Evolutionary conservation across 2,888 invertebrate species (phyloP).

Genomic region (Desoria tigrina): DNA sequence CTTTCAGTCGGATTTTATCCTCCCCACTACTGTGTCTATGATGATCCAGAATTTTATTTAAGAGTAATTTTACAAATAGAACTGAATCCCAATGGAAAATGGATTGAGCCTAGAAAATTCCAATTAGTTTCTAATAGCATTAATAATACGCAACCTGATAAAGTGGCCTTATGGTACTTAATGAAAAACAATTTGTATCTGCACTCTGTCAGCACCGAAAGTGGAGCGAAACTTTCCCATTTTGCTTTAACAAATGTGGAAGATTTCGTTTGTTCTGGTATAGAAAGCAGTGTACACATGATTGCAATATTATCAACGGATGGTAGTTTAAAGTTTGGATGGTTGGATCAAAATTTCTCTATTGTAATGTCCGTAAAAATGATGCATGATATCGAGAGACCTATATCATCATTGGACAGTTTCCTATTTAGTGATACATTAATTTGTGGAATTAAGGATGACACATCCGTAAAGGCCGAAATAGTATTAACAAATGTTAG

Average conservation of each 20-base stretch:
- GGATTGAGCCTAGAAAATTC: slow-evolving; percentile 48
- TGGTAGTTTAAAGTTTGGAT: slow-evolving; percentile 42
- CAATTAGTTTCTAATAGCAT: slow-evolving; percentile 17
- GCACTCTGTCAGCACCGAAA: slow-evolving; percentile 40
- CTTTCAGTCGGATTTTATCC: slow-evolving; percentile 51
- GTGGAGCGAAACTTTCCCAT: slow-evolving; percentile 40
- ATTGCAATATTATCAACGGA: slow-evolving; percentile 34
- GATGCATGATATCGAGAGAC: slow-evolving; percentile 24
- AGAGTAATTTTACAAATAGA: slow-evolving; percentile 45
- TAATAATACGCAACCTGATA: background rate
- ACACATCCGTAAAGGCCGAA: slow-evolving; percentile 26
- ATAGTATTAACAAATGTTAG: slow-evolving; percentile 38
- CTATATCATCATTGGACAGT: slow-evolving; percentile 27
- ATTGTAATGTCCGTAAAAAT: slow-evolving; percentile 24
- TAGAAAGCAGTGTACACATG: slow-evolving; percentile 19
- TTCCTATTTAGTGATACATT: slow-evolving; percentile 43
- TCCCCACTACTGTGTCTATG: slow-evolving; percentile 52
- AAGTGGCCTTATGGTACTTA: slow-evolving; percentile 39
- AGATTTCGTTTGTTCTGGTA: slow-evolving; percentile 44
- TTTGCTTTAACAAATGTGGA: slow-evolving; percentile 41
- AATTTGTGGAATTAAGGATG: slow-evolving; percentile 35
- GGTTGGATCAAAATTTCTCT: slow-evolving; percentile 44
- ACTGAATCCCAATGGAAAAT: slow-evolving; percentile 37
- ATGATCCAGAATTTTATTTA: slow-evolving; percentile 49
- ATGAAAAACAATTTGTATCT: slow-evolving; percentile 46